Evolutionary conservation across 2,888 invertebrate species (phyloP), one percentile per base, ranked within the genome.

Genomic region (Dicycla oo): DNA sequence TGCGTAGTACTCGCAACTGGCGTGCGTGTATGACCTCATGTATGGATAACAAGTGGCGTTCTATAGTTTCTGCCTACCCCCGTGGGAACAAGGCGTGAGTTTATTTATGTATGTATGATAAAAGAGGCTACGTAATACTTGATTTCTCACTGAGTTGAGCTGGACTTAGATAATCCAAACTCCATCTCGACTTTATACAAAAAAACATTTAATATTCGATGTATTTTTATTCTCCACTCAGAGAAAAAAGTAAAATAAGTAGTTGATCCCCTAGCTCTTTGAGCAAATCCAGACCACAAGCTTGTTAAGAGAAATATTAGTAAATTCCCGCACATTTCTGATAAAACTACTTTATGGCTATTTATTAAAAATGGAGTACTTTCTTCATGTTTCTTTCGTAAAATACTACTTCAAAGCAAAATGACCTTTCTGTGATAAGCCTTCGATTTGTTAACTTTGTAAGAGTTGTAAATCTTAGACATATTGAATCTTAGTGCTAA

Each of bases 261-360:
- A 66, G 38, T 57, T 63, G 70, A 70, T 69, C 69, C 26, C n/a
- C 7, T 13, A 40, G 62, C 38, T 69, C 80, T 78, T 79, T 64
- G 51, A 80, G 63, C n/a, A 70, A 80, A 80, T 66, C 54, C 57
- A 70, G 38, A 15, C 34, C 30, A 26, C 53, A 69, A 66, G 62
- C 62, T 75, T 75, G 70, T 80, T 66, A 80, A 63, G 40, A 65
- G 62, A 69, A 78, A 70, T 54, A 80, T 80, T 80, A 80, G 80
- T 20, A 64, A 75, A 67, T 80, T 80, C 70, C 43, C n/a, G 54
- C 63, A 63, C 57, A 80, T 69, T 78, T 80, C 66, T 63, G 43
- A 67, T 56, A 60, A 63, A 66, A 56, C 70, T 67, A 45, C 53
- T 66, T 67, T 49, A 56, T 72, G 61, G 67, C 43, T 76, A 57